phyloP scores from a whole-genome alignment of 2,888 invertebrate genomes.

The Exephanes ischioxanthus region DNA sequence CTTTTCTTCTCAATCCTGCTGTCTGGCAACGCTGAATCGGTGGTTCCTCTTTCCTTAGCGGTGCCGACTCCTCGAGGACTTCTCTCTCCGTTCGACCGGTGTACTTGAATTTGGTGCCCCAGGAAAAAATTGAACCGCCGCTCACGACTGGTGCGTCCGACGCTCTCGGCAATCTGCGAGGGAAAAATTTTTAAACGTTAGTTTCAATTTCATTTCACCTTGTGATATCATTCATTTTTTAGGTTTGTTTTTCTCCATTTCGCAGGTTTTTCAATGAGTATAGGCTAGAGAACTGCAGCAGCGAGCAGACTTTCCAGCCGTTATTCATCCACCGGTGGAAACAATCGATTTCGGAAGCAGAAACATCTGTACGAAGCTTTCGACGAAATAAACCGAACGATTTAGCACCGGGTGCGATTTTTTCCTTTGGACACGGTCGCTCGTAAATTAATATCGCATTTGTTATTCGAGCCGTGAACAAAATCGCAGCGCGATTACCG shows the following conservation, averaged over 20 bases:
- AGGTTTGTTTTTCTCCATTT: no score
- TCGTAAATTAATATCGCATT: conserved; percentile 18
- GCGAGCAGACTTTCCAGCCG: neutral
- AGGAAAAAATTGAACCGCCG: conserved; percentile 96
- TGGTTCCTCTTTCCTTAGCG: conserved; percentile 85
- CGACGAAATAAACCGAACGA: conserved; percentile 1
- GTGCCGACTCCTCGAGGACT: conserved; percentile 93
- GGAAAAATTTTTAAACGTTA: conserved; percentile 8
- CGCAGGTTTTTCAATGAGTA: neutral
- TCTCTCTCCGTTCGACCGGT: conserved; percentile 96
- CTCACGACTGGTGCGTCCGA: conserved; percentile 95
- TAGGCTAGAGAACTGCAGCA: neutral
- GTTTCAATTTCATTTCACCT: neutral
- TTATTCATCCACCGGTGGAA: neutral
- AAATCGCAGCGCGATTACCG: neutral
- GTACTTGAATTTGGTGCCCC: conserved; percentile 97
- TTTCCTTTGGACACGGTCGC: neutral
- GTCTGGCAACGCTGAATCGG: conserved; percentile 88
- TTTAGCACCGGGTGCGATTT: neutral
- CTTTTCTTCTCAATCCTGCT: conserved; percentile 89
- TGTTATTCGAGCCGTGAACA: conserved; percentile 25
- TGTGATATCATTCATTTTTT: no score
- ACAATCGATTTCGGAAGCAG: neutral
- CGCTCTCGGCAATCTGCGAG: conserved; percentile 92
- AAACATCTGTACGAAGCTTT: conserved; percentile 24